Percentiles rank a stretch among this genome's conserved stretches.
phyloP scores from a whole-genome alignment of 2,888 invertebrate species.

The Lumbricus terrestris region DNA sequence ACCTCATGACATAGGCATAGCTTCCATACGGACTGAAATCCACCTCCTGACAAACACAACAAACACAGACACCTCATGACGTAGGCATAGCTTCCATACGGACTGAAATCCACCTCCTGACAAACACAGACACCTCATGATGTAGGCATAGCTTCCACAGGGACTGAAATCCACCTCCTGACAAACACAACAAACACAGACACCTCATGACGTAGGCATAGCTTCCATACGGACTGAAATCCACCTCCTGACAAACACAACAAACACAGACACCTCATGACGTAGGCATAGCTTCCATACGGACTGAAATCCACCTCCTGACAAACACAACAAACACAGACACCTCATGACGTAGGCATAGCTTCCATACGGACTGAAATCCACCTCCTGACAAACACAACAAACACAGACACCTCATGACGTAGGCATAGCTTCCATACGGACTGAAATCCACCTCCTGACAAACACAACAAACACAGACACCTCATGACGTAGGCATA shows the following conservation, averaged over 20 bases:
- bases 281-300: conserved; percentile 76
- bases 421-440: conserved; percentile 76
- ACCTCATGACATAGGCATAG: conserved; percentile 66
- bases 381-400: too few relatives aligned
- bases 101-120: conserved; percentile 62
- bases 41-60: too few relatives aligned
- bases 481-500: conserved; percentile 74
- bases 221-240: conserved; percentile 69
- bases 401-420: conserved; percentile 67
- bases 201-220: conserved; percentile 74
- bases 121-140: neutral
- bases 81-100: conserved; percentile 75
- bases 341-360: conserved; percentile 74
- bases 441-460: conserved; percentile 64
- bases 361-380: conserved; percentile 69
- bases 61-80: conserved; percentile 68
- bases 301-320: conserved; percentile 64
- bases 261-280: conserved; percentile 67
- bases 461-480: too few relatives aligned
- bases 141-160: conserved; percentile 74
- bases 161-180: conserved; percentile 64
- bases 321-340: too few relatives aligned
- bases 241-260: too few relatives aligned
- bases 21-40: conserved; percentile 69
- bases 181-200: too few relatives aligned